Evolutionary conservation across 2,888 invertebrate genomes (phyloP).

Genomic region (Leuctra nigra): DNA sequence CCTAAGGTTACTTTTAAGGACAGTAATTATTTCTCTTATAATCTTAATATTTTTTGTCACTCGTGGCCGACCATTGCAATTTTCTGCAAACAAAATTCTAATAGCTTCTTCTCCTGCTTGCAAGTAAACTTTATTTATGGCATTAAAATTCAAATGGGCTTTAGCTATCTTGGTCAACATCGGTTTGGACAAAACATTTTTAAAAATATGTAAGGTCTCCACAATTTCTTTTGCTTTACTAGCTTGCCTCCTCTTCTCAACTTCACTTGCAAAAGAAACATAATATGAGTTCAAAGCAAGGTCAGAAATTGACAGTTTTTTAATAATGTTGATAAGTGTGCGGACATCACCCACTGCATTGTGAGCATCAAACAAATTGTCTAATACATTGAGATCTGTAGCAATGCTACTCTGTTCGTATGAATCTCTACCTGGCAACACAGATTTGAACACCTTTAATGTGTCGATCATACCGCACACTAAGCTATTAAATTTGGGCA

Average conservation of each 20-base stretch:
- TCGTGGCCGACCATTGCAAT: background rate
- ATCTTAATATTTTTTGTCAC: conserved; percentile 1
- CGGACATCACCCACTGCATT: background rate
- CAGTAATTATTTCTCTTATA: background rate
- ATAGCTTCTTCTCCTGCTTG: background rate
- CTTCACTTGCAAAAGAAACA: background rate
- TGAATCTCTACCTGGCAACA: background rate
- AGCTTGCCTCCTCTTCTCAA: background rate
- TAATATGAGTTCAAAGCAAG: background rate
- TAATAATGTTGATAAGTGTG: background rate
- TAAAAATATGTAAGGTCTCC: background rate
- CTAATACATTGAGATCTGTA: background rate
- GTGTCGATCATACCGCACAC: background rate
- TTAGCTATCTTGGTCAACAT: background rate
- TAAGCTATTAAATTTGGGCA: background rate
- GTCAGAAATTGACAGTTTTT: background rate
- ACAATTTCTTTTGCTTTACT: background rate
- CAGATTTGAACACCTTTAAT: background rate
- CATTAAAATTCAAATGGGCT: background rate
- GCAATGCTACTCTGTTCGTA: background rate
- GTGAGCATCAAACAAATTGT: background rate
- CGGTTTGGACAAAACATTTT: background rate
- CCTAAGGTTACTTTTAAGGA: too few species aligned
- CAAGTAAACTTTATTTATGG: background rate
- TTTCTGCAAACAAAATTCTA: background rate